These are phyloP conservation scores for Drosophila yooni DNA, from an alignment of 2,888 invertebrate species.

Conservation along the genomic window DNA sequence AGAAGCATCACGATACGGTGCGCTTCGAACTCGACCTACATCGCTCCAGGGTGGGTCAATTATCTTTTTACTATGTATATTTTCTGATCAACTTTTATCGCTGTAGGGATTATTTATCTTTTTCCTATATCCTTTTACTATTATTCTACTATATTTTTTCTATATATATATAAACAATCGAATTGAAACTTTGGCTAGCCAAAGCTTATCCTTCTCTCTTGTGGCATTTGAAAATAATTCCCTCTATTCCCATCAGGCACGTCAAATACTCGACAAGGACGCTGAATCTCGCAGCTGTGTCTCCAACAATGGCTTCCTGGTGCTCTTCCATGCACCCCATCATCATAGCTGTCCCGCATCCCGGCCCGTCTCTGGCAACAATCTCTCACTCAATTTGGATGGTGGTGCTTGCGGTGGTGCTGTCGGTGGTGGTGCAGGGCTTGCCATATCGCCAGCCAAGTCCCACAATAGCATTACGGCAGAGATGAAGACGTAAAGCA, in stretches of 20 bases:
- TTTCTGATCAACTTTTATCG: not conserved
- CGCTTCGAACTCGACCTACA: conserved; percentile 89
- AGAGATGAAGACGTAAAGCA: conserved; percentile 73
- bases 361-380: conserved; percentile 63
- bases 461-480: conserved; percentile 78
- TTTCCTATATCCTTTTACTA: not conserved
- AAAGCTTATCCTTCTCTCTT: not conserved
- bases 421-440: conserved; percentile 50
- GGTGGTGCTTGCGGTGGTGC: conserved; percentile 44
- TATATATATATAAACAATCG: not conserved
- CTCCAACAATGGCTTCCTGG: conserved; percentile 83
- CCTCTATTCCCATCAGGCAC: conserved; percentile 73
- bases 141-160: not conserved
- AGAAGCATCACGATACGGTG: conserved; percentile 92
- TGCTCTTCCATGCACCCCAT: conserved; percentile 80
- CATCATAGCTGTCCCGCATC: conserved; percentile 65
- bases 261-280: conserved; percentile 84
- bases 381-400: conserved; percentile 73
- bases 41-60: conserved; percentile 87
- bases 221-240: not conserved
- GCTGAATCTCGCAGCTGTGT: conserved; percentile 83
- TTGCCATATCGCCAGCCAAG: conserved; percentile 78
- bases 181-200: not conserved
- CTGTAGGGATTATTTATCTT: not conserved
- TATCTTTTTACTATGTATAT: not conserved